Evolutionary conservation across 2,888 invertebrate species (phyloP), one percentile per base, ranked within the genome.

Genomic region (Volucella inflata): DNA sequence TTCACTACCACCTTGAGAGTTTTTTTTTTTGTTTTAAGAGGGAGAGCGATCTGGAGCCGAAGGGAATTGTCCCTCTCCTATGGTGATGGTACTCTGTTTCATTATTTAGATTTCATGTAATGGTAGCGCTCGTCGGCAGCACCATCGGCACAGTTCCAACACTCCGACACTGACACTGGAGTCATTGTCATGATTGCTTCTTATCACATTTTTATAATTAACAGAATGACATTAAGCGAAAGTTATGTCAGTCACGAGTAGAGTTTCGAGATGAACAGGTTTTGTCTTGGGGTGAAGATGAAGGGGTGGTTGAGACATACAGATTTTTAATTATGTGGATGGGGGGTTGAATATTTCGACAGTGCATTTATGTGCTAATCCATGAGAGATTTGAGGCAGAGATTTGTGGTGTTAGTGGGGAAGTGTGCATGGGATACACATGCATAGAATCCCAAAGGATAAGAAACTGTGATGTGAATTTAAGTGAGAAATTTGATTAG

Each of bases 191-290:
- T 76, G 76, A 85, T 85, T 85, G 76, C 85, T 85, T 77, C 81
- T 85, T 81, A 85, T 85, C 72, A 85, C 85, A 85, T 85, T 85
- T 81, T 77, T 76, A 85, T 85, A 85, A 85, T 85, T 85, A 85
- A 85, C 76, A 65, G 46, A 85, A 85, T 59, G 72, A 74, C 81
- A 81, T 85, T 64, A 81, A 57, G 76, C 40, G 76, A 81, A 72
- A 85, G 72, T 81, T 85, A 81, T 85, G 81, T 72, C 62, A 72
- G 76, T 48, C 71, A 85, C 71, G 81, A 81, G 62, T n/a, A 44
- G 16, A 40, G 40, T 30, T 38, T 6, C 16, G 46, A 6, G 50
- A 11, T 51, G 12, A 42, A 6, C 8, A 60, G n/a, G 60, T 17
- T 42, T 30, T 30, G 30, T 30, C 30, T 30, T 14, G 16, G 8